These are phyloP conservation scores for Colostygia pectinataria DNA, from an alignment of 2,888 invertebrate genomes.

Conservation along the genomic window DNA sequence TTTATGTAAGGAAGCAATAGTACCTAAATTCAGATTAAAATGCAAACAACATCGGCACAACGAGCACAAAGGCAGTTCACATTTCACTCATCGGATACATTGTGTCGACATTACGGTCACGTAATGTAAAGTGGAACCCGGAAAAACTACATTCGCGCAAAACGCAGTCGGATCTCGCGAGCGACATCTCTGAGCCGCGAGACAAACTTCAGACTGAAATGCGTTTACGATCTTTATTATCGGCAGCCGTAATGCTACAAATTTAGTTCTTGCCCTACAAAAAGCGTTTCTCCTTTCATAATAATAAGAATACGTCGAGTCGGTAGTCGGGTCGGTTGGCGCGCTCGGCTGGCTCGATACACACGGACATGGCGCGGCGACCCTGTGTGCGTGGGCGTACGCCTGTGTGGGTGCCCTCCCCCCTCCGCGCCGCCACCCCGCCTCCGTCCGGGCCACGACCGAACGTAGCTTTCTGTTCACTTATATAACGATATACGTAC, in stretches of 20 bases:
- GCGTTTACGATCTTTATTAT: slow-evolving; percentile 81
- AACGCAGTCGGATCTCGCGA: slow-evolving; percentile 39
- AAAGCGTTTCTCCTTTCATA: slow-evolving; percentile 83
- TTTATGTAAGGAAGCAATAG: too few relatives aligned
- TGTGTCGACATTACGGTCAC: slow-evolving; percentile 41
- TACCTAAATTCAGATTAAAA: slow-evolving; percentile 6
- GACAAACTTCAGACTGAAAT: slow-evolving; percentile 80
- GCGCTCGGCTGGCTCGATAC: slow-evolving; percentile 75
- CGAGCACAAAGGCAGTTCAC: slow-evolving; percentile 20
- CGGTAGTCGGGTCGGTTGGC: slow-evolving; percentile 64
- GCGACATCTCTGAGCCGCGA: slow-evolving; percentile 77
- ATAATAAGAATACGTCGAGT: slow-evolving; percentile 85
- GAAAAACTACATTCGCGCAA: slow-evolving; percentile 45
- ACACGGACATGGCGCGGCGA: slow-evolving; percentile 58
- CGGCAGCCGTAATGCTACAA: slow-evolving; percentile 77
- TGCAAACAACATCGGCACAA: slow-evolving; percentile 7
- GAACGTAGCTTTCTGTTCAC: slow-evolving; percentile 81
- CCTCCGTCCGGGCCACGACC: slow-evolving; percentile 40
- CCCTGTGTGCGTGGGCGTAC: slow-evolving; percentile 48
- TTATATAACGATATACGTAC: slow-evolving; percentile 79
- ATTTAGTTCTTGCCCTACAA: slow-evolving; percentile 83
- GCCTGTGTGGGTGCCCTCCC: slow-evolving; percentile 43
- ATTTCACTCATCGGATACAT: slow-evolving; percentile 41
- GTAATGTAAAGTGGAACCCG: slow-evolving; percentile 42
- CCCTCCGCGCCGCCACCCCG: slow-evolving; percentile 37